Conservation (phyloP, 1,140 invertebrate genomes). For the Drosophila arizonae region DNA sequence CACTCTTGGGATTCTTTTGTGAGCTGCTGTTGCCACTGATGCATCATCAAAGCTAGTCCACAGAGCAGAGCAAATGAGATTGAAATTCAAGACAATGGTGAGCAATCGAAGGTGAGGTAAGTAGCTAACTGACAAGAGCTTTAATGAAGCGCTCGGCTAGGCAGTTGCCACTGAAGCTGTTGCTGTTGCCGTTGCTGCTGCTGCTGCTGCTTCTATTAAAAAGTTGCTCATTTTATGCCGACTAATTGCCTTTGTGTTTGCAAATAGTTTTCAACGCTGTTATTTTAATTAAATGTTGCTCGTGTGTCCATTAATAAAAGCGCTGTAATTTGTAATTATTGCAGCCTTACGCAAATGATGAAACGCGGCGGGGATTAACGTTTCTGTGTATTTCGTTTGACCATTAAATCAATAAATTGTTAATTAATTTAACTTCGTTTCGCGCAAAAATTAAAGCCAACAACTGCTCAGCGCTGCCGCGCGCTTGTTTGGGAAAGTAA, state of each 20-base stretch:
- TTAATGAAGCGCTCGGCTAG: background rate
- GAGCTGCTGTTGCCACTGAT: no score
- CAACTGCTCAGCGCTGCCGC: background rate
- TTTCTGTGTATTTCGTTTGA: constrained; percentile 23
- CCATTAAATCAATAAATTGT: constrained; percentile 49
- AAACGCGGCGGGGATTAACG: constrained; percentile 23
- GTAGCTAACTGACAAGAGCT: background rate
- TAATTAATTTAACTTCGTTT: constrained; percentile 63
- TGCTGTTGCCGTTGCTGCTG: background rate
- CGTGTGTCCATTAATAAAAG: constrained; percentile 18
- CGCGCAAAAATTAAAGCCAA: constrained; percentile 42
- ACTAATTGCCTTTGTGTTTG: background rate
- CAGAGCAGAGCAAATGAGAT: background rate
- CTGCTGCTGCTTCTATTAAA: background rate
- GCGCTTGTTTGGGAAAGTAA: constrained; percentile 4
- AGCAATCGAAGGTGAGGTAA: background rate
- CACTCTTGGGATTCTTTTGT: no score
- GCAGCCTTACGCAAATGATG: constrained; percentile 22
- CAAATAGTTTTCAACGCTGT: constrained; percentile 9
- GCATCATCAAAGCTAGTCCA: no score
- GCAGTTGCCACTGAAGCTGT: background rate
- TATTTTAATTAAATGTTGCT: constrained; percentile 59
- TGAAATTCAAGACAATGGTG: background rate
- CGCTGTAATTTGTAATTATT: constrained; percentile 57
- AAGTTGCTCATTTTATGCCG: constrained; percentile 1